These are phyloP conservation scores for Ferrisia virgata DNA, from an alignment of 2,888 invertebrate species.

Conservation along the genomic window DNA sequence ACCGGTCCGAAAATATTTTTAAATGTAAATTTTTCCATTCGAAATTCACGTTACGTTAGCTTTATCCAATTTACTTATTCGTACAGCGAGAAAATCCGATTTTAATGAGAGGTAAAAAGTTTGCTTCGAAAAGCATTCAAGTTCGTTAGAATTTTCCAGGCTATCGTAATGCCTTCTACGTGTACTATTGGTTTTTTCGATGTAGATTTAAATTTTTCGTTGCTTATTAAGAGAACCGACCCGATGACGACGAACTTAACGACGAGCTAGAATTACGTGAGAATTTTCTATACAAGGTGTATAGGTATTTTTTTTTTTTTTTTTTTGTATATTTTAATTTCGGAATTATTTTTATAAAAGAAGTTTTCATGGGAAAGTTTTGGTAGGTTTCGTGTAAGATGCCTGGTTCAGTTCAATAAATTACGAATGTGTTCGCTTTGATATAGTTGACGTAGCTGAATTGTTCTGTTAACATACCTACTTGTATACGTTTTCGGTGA, in stretches of 20 bases:
- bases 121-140: neutral
- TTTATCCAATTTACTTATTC: no score
- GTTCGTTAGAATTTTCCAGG: no score
- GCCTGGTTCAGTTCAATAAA: neutral
- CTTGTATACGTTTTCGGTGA: no score
- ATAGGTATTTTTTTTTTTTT: no score
- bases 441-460: no score
- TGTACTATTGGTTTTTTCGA: no score
- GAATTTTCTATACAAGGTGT: neutral
- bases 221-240: neutral
- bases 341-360: neutral
- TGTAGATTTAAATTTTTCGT: neutral
- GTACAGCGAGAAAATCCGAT: neutral
- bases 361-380: neutral
- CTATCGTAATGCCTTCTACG: no score
- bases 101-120: neutral
- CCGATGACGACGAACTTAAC: neutral
- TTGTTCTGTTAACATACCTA: no score
- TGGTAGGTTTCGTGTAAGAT: neutral
- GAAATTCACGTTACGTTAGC: no score
- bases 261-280: neutral
- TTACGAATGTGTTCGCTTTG: neutral
- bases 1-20: neutral
- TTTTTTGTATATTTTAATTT: neutral
- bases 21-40: neutral